Percentiles rank a stretch among this genome's conserved stretches.
phyloP scores from a whole-genome alignment of 2,797 vertebrate species.

The Triplophysa yarkandensis region DNA sequence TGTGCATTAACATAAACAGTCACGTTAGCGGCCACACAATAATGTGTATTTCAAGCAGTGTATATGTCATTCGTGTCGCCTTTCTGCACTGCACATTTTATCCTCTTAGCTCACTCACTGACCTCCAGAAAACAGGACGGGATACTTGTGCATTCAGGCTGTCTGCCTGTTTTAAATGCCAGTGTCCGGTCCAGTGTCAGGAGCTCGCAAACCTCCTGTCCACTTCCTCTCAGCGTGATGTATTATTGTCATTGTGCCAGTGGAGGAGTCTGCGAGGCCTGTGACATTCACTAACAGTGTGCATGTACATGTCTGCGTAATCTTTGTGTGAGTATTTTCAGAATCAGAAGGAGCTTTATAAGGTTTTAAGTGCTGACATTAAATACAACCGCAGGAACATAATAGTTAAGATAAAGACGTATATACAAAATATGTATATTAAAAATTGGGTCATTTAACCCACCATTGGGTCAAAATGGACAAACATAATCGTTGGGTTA shows the following conservation, averaged over 20 bases:
- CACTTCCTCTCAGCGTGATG: slow-evolving; percentile 22
- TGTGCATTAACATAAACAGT: slow-evolving; percentile 32
- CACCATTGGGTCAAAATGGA: too few species aligned
- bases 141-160: slow-evolving; percentile 18
- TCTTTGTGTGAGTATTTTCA: too few species aligned
- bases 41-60: slow-evolving; percentile 6
- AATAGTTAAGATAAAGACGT: too few species aligned
- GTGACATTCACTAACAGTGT: slow-evolving; percentile 46
- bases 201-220: slow-evolving; percentile 25
- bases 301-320: not conserved
- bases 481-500: too few species aligned
- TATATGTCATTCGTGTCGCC: slow-evolving; percentile 18
- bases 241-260: slow-evolving; percentile 27
- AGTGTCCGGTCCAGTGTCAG: slow-evolving; percentile 29
- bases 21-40: slow-evolving; percentile 15
- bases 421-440: not conserved
- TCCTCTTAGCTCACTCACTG: slow-evolving; percentile 5
- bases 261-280: slow-evolving; percentile 5
- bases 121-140: slow-evolving; percentile 17
- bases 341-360: too few species aligned
- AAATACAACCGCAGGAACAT: too few species aligned
- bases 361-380: too few species aligned
- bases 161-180: slow-evolving; percentile 23
- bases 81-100: slow-evolving; percentile 5
- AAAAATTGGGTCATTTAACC: too few species aligned